Conservation (phyloP, 2,113 vertebrate species). For the Amia ocellicauda region DNA sequence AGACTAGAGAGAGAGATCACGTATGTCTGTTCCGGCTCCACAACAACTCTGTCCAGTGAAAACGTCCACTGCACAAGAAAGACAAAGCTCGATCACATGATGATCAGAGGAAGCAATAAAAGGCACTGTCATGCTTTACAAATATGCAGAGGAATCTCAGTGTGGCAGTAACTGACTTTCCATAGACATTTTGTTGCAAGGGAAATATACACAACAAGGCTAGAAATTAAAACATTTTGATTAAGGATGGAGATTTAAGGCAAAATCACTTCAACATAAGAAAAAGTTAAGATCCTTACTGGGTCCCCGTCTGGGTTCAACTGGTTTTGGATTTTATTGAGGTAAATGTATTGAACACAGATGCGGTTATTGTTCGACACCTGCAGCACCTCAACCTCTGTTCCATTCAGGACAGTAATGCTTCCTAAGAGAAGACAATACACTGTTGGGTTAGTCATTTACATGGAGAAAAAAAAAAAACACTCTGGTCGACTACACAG, state of each 20-base stretch:
- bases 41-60: conserved; percentile 46
- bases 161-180: no score
- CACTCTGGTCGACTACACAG: no score
- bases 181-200: no score
- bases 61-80: conserved; percentile 59
- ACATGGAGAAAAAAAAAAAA: no score
- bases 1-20: conserved; percentile 57
- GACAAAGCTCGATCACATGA: no score
- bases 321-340: conserved; percentile 25
- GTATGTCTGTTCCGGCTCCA: conserved; percentile 52
- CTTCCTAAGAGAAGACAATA: conserved; percentile 35
- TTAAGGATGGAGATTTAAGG: no score
- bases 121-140: no score
- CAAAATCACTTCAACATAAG: no score
- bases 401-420: conserved; percentile 44
- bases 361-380: conserved; percentile 43
- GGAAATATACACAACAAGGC: no score
- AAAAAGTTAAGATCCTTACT: conserved; percentile 34
- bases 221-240: no score
- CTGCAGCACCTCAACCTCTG: conserved; percentile 49
- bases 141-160: no score
- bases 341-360: conserved; percentile 56
- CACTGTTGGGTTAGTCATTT: not conserved
- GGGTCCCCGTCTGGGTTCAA: conserved; percentile 21
- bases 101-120: no score